Conservation (phyloP, 2,888 invertebrate species). For the Cantharis rufa region DNA sequence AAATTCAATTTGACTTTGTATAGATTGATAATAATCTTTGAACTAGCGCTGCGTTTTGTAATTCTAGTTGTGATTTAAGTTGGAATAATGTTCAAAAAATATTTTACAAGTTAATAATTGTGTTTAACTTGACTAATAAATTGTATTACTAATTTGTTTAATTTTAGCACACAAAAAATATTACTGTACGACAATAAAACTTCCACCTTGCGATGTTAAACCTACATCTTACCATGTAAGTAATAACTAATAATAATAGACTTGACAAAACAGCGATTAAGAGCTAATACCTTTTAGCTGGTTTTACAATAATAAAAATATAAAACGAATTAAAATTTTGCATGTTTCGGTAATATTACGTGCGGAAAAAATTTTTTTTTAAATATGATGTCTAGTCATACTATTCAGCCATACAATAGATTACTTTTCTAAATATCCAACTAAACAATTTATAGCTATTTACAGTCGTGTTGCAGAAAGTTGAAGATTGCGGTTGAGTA, state of each 20-base stretch:
- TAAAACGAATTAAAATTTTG: too few relatives aligned
- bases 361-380: too few relatives aligned
- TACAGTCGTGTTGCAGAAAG: too few relatives aligned
- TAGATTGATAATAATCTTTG: not conserved
- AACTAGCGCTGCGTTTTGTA: not conserved
- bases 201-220: constrained; percentile 47
- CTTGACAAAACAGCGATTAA: too few relatives aligned
- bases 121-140: not conserved
- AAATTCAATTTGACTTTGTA: not conserved
- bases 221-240: constrained; percentile 50
- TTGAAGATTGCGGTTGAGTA: too few relatives aligned
- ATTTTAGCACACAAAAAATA: not conserved
- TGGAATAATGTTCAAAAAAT: not conserved
- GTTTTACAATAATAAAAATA: too few relatives aligned
- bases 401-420: too few relatives aligned
- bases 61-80: not conserved
- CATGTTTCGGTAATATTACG: too few relatives aligned
- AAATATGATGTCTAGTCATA: too few relatives aligned
- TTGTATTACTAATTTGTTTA: not conserved
- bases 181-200: constrained; percentile 1
- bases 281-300: too few relatives aligned
- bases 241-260: not conserved
- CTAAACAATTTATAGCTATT: too few relatives aligned
- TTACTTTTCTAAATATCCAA: too few relatives aligned
- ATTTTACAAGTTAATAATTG: not conserved